Evolutionary conservation across 2,888 invertebrate species (phyloP).

Genomic region (Brachypalpus laphriformis): DNA sequence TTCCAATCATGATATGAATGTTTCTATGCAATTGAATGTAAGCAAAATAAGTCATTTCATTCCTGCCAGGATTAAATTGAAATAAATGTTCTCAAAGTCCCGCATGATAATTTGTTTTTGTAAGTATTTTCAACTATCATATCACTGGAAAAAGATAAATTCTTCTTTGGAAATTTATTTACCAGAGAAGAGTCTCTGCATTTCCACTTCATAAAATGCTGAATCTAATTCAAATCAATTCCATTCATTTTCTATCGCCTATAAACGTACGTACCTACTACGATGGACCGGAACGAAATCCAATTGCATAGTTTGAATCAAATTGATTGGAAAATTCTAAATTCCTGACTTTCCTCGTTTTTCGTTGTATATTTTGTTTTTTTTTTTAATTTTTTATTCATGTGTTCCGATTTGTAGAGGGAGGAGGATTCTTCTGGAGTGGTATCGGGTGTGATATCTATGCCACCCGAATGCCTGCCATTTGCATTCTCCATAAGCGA

Average conservation of each 20-base stretch:
- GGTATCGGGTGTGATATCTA: not conserved
- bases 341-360: conserved; percentile 60
- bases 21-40: not conserved
- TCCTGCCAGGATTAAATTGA: not conserved
- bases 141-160: not conserved
- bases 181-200: not conserved
- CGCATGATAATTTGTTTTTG: not conserved
- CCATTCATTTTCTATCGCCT: conserved; percentile 34
- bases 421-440: not conserved
- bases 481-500: conserved; percentile 34
- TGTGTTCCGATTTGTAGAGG: conserved; percentile 27
- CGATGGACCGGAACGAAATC: conserved; percentile 58
- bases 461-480: conserved; percentile 5
- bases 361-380: conserved; percentile 4
- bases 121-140: not conserved
- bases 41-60: not conserved
- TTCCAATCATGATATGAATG: not conserved
- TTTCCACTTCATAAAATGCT: conserved; percentile 57
- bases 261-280: not conserved
- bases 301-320: conserved; percentile 69
- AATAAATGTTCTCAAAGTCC: not conserved
- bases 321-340: conserved; percentile 72
- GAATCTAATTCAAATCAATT: conserved; percentile 53
- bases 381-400: conserved; percentile 41
- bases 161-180: not conserved